Conservation (phyloP, 2,797 vertebrate genomes). For the Echeneis naucrates region DNA sequence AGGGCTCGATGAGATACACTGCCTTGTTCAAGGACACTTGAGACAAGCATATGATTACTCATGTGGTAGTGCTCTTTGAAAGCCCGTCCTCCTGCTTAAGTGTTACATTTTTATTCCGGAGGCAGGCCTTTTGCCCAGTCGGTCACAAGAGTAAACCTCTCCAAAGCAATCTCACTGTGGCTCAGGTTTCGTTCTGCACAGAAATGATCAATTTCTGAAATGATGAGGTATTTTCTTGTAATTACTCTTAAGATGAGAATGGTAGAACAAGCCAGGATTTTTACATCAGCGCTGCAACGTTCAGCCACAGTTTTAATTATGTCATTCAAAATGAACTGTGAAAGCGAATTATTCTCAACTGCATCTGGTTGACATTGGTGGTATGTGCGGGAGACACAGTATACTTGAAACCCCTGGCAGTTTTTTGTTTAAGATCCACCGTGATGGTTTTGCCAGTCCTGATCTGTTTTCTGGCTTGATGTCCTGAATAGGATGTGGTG, state of each 20-base stretch:
- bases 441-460: no score
- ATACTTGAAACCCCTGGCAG: not conserved
- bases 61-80: slow-evolving; percentile 52
- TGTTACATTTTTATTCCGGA: slow-evolving; percentile 33
- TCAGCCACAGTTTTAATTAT: not conserved
- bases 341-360: not conserved
- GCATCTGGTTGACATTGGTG: not conserved
- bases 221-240: not conserved
- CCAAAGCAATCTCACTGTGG: not conserved
- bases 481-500: no score
- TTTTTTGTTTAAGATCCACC: not conserved
- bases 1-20: slow-evolving; percentile 38
- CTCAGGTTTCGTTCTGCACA: not conserved
- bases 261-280: not conserved
- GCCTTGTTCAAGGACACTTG: slow-evolving; percentile 55
- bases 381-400: not conserved
- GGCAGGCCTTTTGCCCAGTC: not conserved
- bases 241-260: not conserved
- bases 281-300: not conserved
- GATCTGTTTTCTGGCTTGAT: no score
- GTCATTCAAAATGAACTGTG: not conserved
- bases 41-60: slow-evolving; percentile 52
- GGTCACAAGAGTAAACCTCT: not conserved
- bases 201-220: not conserved
- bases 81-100: slow-evolving; percentile 35